Evolutionary conservation across 2,888 invertebrate species (phyloP), one percentile per base, ranked within the genome.

Genomic region (Tromatobia lineatoria): DNA sequence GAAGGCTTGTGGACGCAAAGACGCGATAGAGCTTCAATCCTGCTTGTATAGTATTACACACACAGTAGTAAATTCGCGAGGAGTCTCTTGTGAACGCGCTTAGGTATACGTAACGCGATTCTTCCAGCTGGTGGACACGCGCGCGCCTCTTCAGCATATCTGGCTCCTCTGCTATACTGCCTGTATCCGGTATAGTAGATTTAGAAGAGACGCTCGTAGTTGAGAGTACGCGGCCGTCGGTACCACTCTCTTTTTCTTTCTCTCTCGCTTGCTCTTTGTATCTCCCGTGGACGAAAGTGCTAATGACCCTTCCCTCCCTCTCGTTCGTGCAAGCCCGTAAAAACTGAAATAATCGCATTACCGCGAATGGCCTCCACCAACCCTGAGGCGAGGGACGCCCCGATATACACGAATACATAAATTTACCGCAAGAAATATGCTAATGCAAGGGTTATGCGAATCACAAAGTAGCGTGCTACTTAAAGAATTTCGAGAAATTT

Each of bases 261-360:
- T 20, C 29, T 25, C 15, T 47, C 23, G 15, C 23, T 50, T 20
- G n/a, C 25, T 47, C 61, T 52, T 42, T 29, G 13, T 54, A 3
- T 45, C 67, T 64, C 73, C 25, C 69, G 25, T 25, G 73, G 77
- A 64, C 73, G 54, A 82, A 82, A 82, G 81, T 82, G 74, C 78
- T 84, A 69, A 84, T 75, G 84, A 84, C 78, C 74, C 69, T 81
- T 61, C 66, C 20, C 67, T 50, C 57, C 45, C 66, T 69, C 52
- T 59, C 69, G 70, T 59, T 71, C 76, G 38, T 20, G 57, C 61
- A 73, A 66, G 18, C 64, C 23, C 18, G 69, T 66, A 61, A 81
- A 20, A 42, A 20, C 71, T 52, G 18, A 84, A 84, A 81, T 82
- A 78, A 81, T 74, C 67, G 34, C 73, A 76, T 78, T 78, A 67